Conservation (phyloP, 2,888 invertebrate species). For the Drosophila robusta region DNA sequence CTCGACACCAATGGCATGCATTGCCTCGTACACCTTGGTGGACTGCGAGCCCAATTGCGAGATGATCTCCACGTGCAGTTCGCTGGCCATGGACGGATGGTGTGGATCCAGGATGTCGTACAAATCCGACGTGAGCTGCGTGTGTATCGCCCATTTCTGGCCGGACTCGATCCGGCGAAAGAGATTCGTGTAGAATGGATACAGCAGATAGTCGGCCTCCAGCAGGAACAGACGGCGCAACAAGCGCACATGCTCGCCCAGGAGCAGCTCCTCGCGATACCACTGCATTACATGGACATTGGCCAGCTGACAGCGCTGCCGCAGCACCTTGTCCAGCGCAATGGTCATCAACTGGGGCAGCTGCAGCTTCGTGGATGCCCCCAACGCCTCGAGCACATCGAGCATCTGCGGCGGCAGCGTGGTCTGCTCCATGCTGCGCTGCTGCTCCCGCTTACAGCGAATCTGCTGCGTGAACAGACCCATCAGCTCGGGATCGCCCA, state of each 20-base stretch:
- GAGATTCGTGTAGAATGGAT: constrained; percentile 85
- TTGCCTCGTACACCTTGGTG: constrained; percentile 78
- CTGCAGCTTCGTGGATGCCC: constrained; percentile 74
- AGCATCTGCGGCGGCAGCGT: neutral
- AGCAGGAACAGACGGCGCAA: constrained; percentile 86
- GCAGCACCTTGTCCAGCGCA: constrained; percentile 85
- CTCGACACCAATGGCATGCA: constrained; percentile 76
- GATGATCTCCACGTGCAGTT: constrained; percentile 75
- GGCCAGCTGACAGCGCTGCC: constrained; percentile 83
- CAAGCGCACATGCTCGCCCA: constrained; percentile 85
- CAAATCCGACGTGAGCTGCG: constrained; percentile 85
- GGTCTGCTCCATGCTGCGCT: neutral
- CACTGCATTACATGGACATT: constrained; percentile 86
- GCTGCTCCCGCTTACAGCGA: neutral
- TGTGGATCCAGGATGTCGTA: constrained; percentile 85
- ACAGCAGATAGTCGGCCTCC: constrained; percentile 86
- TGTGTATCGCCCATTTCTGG: constrained; percentile 85
- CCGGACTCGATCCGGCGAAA: constrained; percentile 86
- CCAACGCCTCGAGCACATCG: constrained; percentile 29
- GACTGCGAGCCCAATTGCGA: constrained; percentile 66
- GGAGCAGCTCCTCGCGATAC: constrained; percentile 85
- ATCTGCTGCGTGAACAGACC: constrained; percentile 48
- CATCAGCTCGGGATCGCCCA: constrained; percentile 40
- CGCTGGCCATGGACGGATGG: constrained; percentile 81
- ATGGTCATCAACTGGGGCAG: constrained; percentile 84